A percentile compares a stretch with the other conserved stretches of the same genome.
Conservation (phyloP, 2,888 invertebrate species). For the Nezara viridula region DNA sequence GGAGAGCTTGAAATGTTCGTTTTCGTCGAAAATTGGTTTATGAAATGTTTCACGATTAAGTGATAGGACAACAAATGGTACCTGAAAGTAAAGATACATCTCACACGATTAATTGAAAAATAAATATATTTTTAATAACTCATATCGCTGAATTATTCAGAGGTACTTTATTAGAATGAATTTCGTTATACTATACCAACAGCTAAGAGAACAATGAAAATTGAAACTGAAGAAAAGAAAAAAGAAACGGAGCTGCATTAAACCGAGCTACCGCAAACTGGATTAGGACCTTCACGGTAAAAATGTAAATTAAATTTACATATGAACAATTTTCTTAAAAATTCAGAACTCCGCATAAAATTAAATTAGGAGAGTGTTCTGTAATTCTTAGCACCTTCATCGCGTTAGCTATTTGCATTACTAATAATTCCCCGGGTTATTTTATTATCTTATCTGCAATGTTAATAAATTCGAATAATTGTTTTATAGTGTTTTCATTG, state of each 20-base stretch:
- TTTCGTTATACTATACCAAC: background rate
- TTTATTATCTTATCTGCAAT: background rate
- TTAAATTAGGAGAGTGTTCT: background rate
- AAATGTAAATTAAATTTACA: conserved; percentile 46
- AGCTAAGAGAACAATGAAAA: background rate
- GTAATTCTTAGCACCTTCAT: background rate
- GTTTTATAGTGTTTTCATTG: background rate
- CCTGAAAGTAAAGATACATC: too few relatives aligned
- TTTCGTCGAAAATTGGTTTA: too few relatives aligned
- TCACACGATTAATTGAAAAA: too few relatives aligned
- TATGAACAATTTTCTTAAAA: conserved; percentile 44
- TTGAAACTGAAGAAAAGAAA: background rate
- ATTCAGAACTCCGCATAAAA: conserved; percentile 1
- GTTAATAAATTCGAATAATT: background rate
- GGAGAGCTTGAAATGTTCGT: too few relatives aligned
- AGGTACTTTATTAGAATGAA: background rate
- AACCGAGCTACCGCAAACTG: background rate
- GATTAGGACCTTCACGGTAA: conserved; percentile 25
- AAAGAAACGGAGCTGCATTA: background rate
- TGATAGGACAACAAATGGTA: too few relatives aligned
- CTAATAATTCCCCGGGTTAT: background rate
- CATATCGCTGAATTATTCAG: too few relatives aligned
- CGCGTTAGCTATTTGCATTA: background rate
- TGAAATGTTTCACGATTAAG: too few relatives aligned
- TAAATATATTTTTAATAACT: too few relatives aligned